These are phyloP conservation scores for Myotis planiceps DNA, from an alignment of 2,797 vertebrate species.

Conservation along the genomic window DNA sequence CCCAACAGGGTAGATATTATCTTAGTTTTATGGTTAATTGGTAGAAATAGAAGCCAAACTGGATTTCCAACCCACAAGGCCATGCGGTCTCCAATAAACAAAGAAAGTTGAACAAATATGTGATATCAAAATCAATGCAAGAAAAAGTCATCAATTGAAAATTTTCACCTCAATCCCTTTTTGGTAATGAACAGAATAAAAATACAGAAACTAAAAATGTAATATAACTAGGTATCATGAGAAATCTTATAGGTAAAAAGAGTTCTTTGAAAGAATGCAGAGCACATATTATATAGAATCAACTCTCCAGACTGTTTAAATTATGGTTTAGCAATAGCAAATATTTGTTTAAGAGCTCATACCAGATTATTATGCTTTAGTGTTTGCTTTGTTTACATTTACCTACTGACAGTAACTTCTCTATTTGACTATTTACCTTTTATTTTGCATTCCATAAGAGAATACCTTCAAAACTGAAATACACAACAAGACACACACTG, in stretches of 20 bases:
- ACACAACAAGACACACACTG: not conserved
- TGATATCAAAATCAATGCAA: conserved; percentile 31
- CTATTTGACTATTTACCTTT: conserved; percentile 26
- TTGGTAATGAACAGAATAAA: conserved; percentile 30
- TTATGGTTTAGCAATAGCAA: conserved; percentile 25
- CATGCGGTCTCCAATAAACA: not conserved
- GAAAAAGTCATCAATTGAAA: not conserved
- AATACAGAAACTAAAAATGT: conserved; percentile 15
- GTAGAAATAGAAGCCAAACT: not conserved
- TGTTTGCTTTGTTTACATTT: conserved; percentile 25
- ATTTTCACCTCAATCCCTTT: not conserved
- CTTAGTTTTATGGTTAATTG: conserved; percentile 2
- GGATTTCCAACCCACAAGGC: not conserved
- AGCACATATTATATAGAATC: conserved; percentile 3
- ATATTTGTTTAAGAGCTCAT: conserved; percentile 38
- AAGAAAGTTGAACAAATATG: not conserved
- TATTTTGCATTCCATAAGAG: not conserved
- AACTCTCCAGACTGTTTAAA: conserved; percentile 4
- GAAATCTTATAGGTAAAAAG: not conserved
- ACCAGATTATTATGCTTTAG: conserved; percentile 5
- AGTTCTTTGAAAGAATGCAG: not conserved
- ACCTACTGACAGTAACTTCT: not conserved
- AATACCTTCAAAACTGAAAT: conserved; percentile 26
- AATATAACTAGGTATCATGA: conserved; percentile 1
- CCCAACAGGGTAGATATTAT: not conserved